Conservation (phyloP, 2,888 invertebrate species). For the Diplolepis rosae region DNA sequence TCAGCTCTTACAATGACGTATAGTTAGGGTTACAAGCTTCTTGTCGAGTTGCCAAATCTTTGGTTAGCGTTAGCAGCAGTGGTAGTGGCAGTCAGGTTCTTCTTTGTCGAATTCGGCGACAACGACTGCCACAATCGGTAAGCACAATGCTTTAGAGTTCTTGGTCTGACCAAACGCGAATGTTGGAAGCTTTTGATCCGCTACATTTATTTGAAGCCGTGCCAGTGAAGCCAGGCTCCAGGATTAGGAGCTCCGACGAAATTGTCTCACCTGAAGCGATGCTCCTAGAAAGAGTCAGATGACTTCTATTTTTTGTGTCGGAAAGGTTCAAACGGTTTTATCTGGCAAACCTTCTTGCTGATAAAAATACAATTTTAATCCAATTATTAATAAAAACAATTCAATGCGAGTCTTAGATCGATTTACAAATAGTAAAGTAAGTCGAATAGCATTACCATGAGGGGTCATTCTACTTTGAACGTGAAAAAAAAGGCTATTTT, state of each 20-base stretch:
- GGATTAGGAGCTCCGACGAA: slow-evolving; percentile 47
- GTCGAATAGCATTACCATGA: no score
- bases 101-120: slow-evolving; percentile 53
- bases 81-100: slow-evolving; percentile 31
- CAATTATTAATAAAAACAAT: no score
- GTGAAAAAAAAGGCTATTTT: no score
- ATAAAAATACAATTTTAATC: no score
- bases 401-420: no score
- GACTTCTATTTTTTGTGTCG: neutral
- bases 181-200: slow-evolving; percentile 60
- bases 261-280: slow-evolving; percentile 46
- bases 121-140: slow-evolving; percentile 51
- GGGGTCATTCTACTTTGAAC: no score
- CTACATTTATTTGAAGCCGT: slow-evolving; percentile 68
- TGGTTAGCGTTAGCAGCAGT: slow-evolving; percentile 56
- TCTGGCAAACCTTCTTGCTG: no score
- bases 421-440: no score
- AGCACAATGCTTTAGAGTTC: slow-evolving; percentile 44
- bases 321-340: neutral
- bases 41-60: slow-evolving; percentile 73
- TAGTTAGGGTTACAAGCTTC: slow-evolving; percentile 71
- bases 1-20: slow-evolving; percentile 49
- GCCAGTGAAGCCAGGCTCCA: slow-evolving; percentile 65
- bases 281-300: slow-evolving; percentile 36
- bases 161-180: slow-evolving; percentile 30